These are phyloP conservation scores for Drosophila fungiperda DNA, from an alignment of 2,888 invertebrate genomes.

Conservation along the genomic window DNA sequence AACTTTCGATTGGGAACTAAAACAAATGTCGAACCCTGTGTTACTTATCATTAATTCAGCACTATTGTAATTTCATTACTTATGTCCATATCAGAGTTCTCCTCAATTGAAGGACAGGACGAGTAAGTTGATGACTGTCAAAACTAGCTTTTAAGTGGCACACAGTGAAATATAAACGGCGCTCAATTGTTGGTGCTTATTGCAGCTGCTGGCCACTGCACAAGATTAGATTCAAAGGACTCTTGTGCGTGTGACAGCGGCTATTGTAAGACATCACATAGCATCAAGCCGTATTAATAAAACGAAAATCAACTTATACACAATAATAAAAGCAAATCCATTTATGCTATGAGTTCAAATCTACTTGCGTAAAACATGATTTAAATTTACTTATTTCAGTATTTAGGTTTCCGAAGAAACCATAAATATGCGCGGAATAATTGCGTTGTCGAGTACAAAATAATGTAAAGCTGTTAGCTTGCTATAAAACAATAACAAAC, in stretches of 20 bases:
- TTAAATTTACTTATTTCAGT: neutral
- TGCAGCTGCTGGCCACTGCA: constrained; percentile 99
- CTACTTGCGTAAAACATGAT: neutral
- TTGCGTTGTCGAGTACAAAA: neutral
- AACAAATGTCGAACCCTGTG: constrained; percentile 49
- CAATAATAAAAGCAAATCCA: neutral
- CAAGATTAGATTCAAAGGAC: constrained; percentile 96
- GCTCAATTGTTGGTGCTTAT: constrained; percentile 86
- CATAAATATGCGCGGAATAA: neutral
- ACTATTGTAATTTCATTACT: constrained; percentile 30
- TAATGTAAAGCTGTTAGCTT: neutral
- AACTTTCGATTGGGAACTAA: constrained; percentile 57
- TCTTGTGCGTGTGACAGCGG: constrained; percentile 99
- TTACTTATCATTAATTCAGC: constrained; percentile 64
- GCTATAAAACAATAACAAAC: neutral
- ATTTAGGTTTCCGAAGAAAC: constrained; percentile 2
- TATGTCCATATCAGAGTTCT: constrained; percentile 6
- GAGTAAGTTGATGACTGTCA: constrained; percentile 1
- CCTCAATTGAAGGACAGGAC: neutral
- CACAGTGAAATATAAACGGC: constrained; percentile 13
- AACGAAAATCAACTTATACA: neutral
- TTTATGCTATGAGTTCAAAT: neutral
- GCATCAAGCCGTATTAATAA: constrained; percentile 34
- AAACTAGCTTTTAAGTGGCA: constrained; percentile 8
- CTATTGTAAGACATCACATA: constrained; percentile 91